These are phyloP conservation scores for Aphaenogaster rudis DNA, from an alignment of 1,140 invertebrate species.

Conservation along the genomic window DNA sequence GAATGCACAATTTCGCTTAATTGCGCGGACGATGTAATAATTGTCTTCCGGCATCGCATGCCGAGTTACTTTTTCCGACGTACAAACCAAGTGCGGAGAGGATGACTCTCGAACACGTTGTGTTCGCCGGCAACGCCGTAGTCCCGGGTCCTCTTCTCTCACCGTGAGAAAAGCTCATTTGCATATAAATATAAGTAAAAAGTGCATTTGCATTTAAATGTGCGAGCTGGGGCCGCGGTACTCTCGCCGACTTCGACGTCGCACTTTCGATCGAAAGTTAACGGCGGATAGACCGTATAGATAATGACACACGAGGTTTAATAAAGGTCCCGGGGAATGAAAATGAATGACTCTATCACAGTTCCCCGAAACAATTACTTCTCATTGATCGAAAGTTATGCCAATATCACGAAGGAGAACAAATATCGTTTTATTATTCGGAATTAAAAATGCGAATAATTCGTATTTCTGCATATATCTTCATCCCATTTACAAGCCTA, in stretches of 20 bases:
- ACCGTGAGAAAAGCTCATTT: conserved; percentile 64
- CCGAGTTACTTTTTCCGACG: conserved; percentile 16
- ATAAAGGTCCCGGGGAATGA: conserved; percentile 22
- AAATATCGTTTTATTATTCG: background rate
- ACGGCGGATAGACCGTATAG: conserved; percentile 33
- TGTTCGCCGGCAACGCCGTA: conserved; percentile 17
- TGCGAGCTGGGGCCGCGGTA: conserved; percentile 36
- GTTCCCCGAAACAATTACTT: background rate
- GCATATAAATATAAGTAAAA: conserved; percentile 77
- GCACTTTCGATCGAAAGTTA: conserved; percentile 68
- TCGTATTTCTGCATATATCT: background rate
- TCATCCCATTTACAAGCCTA: background rate
- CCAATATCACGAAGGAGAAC: background rate
- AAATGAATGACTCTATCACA: conserved; percentile 34
- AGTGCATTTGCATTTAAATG: conserved; percentile 76
- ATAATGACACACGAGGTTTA: conserved; percentile 51
- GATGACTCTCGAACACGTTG: conserved; percentile 13
- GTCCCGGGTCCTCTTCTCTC: conserved; percentile 6
- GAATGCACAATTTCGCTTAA: conserved; percentile 46
- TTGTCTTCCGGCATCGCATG: conserved; percentile 52
- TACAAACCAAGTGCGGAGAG: background rate
- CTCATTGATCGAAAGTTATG: background rate
- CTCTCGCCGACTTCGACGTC: conserved; percentile 20
- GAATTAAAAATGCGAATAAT: background rate
- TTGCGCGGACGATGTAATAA: conserved; percentile 43